Base-by-base conservation (phyloP, 2,888 invertebrate species). In the Nebria brevicollis region DNA sequence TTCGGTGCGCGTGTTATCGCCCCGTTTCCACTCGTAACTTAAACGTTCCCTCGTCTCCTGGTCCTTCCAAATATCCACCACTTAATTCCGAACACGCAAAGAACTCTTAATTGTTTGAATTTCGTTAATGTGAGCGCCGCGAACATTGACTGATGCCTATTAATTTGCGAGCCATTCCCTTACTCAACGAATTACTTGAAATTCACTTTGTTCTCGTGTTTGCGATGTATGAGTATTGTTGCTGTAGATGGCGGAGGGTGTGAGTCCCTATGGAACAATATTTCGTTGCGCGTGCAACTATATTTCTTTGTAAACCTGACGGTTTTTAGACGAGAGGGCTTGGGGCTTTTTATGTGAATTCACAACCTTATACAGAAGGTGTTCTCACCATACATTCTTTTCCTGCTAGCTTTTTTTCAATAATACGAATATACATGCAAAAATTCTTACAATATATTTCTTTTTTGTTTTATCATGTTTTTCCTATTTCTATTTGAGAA, bases 11-110 rank as follows among this genome's bases (percentile, higher is more conserved):
- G 54, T 75, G 75, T 79, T 79, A 79, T 79, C 79, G 75, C 68
- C 79, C 68, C 65, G 66, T 79, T 68, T 72, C 41, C 77, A 77
- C 10, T 34, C 34, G 34, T 34, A 34, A 34, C 34, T 34, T 34
- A 34, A 34, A 34, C 34, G 34, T 1, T 34, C 78, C 26, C 68
- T 66, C 66, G 11, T 15, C 68, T 6, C 10, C 70, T 70, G 13
- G 34, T 34, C 34, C 5, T 34, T 13, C 4, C 1, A 68, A 68
- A 20, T 13, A 26, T 13, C 68, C 68, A 68, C 79, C 68, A 81
- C 76, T 81, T 81, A 65, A 79, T 81, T 77, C 81, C 66, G 43
- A 42, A 76, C 81, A 81, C 81, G 81, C 77, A 77, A 81, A 76
- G 76, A 81, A 81, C 25, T 81, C 72, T 13, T 81, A 81, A 81